Evolutionary conservation across 1,140 invertebrate species (phyloP).

Genomic region (Brevipalpus yothersi): DNA sequence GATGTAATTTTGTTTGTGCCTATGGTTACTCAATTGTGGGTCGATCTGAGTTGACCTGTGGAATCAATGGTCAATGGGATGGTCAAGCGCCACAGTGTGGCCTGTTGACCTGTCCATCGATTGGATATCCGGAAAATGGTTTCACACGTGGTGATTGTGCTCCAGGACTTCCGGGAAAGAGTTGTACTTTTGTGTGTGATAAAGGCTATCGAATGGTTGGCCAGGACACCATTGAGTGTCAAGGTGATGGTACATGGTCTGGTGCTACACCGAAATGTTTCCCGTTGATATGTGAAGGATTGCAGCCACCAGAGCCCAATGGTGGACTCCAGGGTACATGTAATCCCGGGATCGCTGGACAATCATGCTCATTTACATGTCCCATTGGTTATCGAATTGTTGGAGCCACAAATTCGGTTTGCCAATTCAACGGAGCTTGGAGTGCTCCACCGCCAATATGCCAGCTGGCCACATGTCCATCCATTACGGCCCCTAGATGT

Average conservation of each 20-base stretch:
- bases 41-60: neutral
- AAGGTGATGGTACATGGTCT: neutral
- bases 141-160: neutral
- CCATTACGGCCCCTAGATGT: neutral
- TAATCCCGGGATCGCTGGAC: constrained; percentile 1
- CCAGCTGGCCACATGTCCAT: neutral
- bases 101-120: neutral
- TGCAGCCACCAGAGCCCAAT: constrained; percentile 1
- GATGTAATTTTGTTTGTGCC: neutral
- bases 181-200: constrained; percentile 6
- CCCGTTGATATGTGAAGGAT: neutral
- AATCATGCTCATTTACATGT: constrained; percentile 5
- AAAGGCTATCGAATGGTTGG: constrained; percentile 5
- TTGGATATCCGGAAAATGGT: neutral
- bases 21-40: neutral
- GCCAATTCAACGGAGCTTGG: constrained; percentile 25
- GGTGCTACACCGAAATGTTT: neutral
- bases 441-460: constrained; percentile 3
- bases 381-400: constrained; percentile 1
- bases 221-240: neutral
- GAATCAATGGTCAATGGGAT: neutral
- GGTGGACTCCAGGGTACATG: constrained; percentile 7
- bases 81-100: neutral
- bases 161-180: neutral
- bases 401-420: constrained; percentile 17